Evolutionary conservation across 2,888 invertebrate species (phyloP).

Genomic region (Himalopsyche kuldschensis): DNA sequence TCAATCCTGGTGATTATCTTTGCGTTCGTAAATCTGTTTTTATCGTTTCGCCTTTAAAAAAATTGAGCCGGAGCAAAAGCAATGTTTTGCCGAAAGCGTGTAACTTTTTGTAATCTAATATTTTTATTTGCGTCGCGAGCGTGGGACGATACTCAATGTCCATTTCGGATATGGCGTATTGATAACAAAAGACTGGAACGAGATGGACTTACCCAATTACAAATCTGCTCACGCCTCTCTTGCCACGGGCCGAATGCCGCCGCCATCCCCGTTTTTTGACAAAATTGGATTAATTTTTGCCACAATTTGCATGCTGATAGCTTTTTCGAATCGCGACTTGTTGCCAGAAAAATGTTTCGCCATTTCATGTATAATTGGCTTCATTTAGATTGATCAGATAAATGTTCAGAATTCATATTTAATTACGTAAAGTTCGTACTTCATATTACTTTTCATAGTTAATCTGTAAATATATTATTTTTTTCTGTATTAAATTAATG

Average conservation of each 20-base stretch:
- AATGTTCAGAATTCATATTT: background rate
- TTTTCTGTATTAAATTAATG: no score
- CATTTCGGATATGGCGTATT: background rate
- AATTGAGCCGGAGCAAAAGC: no score
- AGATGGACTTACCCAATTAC: background rate
- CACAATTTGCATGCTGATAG: slow-evolving; percentile 17
- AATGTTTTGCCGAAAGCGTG: no score
- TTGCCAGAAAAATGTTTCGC: slow-evolving; percentile 11
- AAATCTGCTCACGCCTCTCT: background rate
- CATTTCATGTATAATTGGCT: background rate
- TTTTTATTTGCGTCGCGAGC: background rate
- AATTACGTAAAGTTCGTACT: background rate
- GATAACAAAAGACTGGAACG: background rate
- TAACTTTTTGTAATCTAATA: no score
- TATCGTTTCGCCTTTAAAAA: no score
- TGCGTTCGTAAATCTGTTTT: no score
- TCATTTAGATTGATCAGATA: background rate
- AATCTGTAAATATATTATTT: no score
- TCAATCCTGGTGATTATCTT: no score
- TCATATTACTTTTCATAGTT: background rate
- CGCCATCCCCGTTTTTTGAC: slow-evolving; percentile 2
- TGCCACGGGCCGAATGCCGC: background rate
- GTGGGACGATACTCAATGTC: background rate
- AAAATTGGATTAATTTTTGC: slow-evolving; percentile 19
- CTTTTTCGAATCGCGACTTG: slow-evolving; percentile 5